Conservation (phyloP, 2,113 vertebrate species). For the Corythoichthys intestinalis region DNA sequence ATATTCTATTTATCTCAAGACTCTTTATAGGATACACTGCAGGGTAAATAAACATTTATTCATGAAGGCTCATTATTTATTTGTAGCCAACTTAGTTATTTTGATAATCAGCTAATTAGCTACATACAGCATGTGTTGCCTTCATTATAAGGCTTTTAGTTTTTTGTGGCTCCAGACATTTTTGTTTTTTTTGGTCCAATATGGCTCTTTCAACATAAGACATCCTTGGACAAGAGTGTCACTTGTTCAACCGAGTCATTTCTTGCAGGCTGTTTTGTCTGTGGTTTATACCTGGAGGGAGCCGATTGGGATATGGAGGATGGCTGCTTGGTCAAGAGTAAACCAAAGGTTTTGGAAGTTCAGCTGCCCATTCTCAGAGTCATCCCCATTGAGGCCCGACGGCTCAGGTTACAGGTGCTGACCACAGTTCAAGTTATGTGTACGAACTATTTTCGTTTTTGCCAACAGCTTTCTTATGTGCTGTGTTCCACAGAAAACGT, state of each 20-base stretch:
- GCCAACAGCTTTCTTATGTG: neutral
- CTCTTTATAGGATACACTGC: too few species aligned
- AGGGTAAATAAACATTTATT: too few species aligned
- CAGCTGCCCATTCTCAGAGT: conserved; percentile 86
- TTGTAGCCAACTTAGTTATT: too few species aligned
- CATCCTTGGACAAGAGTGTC: neutral
- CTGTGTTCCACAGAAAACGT: conserved; percentile 76
- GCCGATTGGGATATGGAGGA: conserved; percentile 85
- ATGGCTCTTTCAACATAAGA: neutral
- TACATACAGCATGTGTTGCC: too few species aligned
- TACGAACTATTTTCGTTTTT: neutral
- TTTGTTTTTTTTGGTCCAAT: too few species aligned
- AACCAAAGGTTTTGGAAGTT: conserved; percentile 81
- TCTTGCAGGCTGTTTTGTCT: conserved; percentile 83
- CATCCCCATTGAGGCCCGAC: conserved; percentile 79
- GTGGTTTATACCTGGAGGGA: conserved; percentile 88
- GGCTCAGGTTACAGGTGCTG: conserved; percentile 83
- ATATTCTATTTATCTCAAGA: too few species aligned
- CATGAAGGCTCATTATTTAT: too few species aligned
- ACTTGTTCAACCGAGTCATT: conserved; percentile 5
- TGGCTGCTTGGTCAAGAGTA: conserved; percentile 79
- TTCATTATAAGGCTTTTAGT: too few species aligned
- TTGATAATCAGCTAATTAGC: too few species aligned
- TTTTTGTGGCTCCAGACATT: too few species aligned
- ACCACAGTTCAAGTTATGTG: neutral